Conservation (phyloP, 2,888 invertebrate genomes). For the Temnothorax rugatulus region DNA sequence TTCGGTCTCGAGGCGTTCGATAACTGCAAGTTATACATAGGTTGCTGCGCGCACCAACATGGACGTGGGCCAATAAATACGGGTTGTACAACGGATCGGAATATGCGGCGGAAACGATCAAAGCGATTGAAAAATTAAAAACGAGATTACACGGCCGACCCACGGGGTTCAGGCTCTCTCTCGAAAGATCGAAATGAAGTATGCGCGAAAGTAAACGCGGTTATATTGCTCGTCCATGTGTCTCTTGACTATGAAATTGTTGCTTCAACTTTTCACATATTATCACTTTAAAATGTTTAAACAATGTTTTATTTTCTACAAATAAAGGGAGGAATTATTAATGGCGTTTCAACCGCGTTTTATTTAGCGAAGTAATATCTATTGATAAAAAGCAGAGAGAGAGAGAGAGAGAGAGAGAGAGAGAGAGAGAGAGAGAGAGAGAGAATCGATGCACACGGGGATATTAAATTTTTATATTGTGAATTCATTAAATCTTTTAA, state of each 20-base stretch:
- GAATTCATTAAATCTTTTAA: slow-evolving; percentile 9
- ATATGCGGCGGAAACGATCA: slow-evolving; percentile 55
- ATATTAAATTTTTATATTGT: slow-evolving; percentile 16
- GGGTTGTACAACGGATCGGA: slow-evolving; percentile 44
- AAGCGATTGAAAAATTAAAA: slow-evolving; percentile 68
- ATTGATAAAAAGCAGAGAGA: neutral
- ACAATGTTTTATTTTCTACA: neutral
- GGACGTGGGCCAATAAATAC: slow-evolving; percentile 64
- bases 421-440: neutral
- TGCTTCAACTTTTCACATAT: slow-evolving; percentile 10
- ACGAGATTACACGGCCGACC: slow-evolving; percentile 39
- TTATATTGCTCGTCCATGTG: neutral
- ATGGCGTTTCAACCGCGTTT: slow-evolving; percentile 11
- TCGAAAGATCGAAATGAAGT: slow-evolving; percentile 37
- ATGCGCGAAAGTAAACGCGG: slow-evolving; percentile 25
- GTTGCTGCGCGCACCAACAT: neutral
- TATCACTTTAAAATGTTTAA: slow-evolving; percentile 1
- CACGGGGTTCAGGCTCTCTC: neutral
- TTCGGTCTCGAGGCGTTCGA: slow-evolving; percentile 58
- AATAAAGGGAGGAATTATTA: slow-evolving; percentile 9
- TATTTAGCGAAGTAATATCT: slow-evolving; percentile 8
- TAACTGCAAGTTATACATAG: slow-evolving; percentile 65
- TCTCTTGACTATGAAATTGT: neutral
- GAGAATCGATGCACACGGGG: neutral
- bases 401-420: neutral